Conservation (phyloP, 2,797 vertebrate species). For the Sitta carolinensis region DNA sequence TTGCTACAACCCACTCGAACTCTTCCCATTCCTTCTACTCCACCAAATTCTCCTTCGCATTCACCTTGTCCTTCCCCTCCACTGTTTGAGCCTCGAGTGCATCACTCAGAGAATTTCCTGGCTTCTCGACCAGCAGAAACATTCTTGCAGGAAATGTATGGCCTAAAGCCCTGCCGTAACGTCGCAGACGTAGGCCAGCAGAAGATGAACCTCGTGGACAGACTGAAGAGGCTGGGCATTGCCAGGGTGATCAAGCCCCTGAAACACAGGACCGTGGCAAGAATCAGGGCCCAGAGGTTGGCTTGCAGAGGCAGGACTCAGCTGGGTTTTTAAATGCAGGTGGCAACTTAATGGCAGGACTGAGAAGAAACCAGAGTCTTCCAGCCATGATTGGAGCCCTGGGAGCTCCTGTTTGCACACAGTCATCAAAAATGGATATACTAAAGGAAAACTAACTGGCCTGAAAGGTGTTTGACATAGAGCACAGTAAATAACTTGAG, state of each 20-base stretch:
- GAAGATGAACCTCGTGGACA: constrained; percentile 85
- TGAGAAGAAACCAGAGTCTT: constrained; percentile 94
- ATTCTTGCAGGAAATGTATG: constrained; percentile 92
- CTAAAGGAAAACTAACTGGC: constrained; percentile 75
- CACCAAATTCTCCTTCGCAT: constrained; percentile 86
- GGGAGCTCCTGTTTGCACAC: constrained; percentile 70
- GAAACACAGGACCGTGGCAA: constrained; percentile 44
- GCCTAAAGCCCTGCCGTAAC: constrained; percentile 81
- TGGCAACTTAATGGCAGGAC: constrained; percentile 86
- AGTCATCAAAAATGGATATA: constrained; percentile 80
- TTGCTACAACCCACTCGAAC: constrained; percentile 48
- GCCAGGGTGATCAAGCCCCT: constrained; percentile 79
- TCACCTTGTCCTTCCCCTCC: constrained; percentile 83
- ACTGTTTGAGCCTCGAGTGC: constrained; percentile 77
- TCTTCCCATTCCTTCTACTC: constrained; percentile 81
- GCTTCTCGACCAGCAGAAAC: constrained; percentile 94
- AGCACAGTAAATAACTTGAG: not conserved
- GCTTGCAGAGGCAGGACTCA: constrained; percentile 76
- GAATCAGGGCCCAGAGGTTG: constrained; percentile 23
- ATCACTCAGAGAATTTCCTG: constrained; percentile 87
- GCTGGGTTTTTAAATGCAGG: constrained; percentile 85
- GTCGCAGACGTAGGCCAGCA: constrained; percentile 76
- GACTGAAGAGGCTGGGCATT: constrained; percentile 89
- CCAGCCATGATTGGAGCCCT: constrained; percentile 86
- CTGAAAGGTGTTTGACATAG: not conserved